Evolutionary conservation across 2,113 vertebrate species (phyloP).

Genomic region (Myrmecophaga tridactyla): DNA sequence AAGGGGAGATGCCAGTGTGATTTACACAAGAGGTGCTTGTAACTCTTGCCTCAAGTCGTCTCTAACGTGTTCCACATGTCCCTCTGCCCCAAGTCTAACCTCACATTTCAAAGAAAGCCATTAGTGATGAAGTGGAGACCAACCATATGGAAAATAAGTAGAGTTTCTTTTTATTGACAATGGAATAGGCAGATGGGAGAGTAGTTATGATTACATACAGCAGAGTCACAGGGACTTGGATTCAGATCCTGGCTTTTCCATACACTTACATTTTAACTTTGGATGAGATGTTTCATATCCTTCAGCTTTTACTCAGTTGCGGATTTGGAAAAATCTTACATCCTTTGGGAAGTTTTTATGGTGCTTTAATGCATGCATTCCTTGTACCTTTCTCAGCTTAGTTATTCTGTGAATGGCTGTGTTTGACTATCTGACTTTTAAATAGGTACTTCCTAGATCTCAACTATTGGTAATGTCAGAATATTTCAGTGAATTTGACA

Average conservation of each 20-base stretch:
- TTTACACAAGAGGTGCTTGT: neutral
- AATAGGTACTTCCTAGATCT: neutral
- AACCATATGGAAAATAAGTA: neutral
- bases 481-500: neutral
- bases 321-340: too few species aligned
- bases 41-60: neutral
- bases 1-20: neutral
- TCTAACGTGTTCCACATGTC: neutral
- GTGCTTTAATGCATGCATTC: fast-evolving
- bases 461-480: neutral
- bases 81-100: neutral
- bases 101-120: neutral
- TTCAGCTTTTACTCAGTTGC: fast-evolving
- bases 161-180: neutral
- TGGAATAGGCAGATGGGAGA: neutral
- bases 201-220: fast-evolving
- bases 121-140: neutral
- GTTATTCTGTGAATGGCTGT: neutral
- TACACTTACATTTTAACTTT: neutral
- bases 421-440: neutral
- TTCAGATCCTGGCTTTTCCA: neutral
- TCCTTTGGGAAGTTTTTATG: fast-evolving
- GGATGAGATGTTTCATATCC: fast-evolving
- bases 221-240: neutral
- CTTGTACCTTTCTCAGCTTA: neutral